Conservation (phyloP, 2,113 vertebrate species). For the Pipra filicauda region DNA sequence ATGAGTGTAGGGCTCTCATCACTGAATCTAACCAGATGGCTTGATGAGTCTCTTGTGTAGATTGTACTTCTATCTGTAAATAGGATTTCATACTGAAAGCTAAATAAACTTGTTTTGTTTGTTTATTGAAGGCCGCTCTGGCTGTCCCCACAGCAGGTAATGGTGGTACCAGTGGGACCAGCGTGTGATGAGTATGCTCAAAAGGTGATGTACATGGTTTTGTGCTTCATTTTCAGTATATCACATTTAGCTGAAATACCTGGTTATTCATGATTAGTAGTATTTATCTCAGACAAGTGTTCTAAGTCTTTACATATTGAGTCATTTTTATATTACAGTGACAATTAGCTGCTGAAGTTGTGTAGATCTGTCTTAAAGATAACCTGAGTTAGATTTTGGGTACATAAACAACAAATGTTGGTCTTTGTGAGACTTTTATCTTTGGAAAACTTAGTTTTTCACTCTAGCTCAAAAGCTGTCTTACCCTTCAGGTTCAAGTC, state of each 20-base stretch:
- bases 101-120: background rate
- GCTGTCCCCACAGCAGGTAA: conserved; percentile 94
- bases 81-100: background rate
- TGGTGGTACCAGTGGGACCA: conserved; percentile 94
- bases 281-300: background rate
- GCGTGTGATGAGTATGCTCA: conserved; percentile 93
- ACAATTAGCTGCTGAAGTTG: background rate
- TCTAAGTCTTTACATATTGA: background rate
- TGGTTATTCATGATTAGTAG: background rate
- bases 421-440: background rate
- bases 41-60: background rate
- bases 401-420: background rate
- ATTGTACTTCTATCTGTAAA: background rate
- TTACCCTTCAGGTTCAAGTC: background rate
- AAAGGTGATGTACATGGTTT: conserved; percentile 74
- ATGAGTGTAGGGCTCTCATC: background rate
- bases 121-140: conserved; percentile 87
- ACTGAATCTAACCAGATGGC: background rate
- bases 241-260: background rate
- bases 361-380: background rate
- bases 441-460: background rate
- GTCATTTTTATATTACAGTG: background rate
- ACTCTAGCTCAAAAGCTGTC: background rate
- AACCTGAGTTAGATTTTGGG: background rate
- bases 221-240: background rate